Evolutionary conservation across 2,113 vertebrate genomes (phyloP).

Genomic region (Alethe castanea): DNA sequence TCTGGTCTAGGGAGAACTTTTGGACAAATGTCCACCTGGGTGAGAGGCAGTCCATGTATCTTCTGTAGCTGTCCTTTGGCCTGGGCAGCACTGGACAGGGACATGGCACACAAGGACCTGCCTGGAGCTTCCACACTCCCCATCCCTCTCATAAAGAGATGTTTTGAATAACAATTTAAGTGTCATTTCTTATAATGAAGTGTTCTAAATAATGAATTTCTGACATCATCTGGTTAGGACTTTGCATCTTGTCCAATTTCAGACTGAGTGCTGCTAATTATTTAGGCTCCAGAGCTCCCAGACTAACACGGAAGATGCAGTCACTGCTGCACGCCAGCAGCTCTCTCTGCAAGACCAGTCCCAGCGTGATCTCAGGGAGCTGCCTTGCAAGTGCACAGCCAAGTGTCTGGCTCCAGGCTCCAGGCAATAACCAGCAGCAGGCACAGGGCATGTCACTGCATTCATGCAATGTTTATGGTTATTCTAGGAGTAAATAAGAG

Average conservation of each 20-base stretch:
- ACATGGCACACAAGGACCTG: background rate
- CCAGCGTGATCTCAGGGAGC: background rate
- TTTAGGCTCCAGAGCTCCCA: background rate
- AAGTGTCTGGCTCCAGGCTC: background rate
- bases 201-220: background rate
- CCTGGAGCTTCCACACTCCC: background rate
- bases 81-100: background rate
- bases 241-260: background rate
- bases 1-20: background rate
- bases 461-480: background rate
- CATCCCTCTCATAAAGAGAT: background rate
- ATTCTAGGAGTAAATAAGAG: background rate
- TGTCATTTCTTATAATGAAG: background rate
- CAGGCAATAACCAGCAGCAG: background rate
- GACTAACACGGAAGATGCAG: background rate
- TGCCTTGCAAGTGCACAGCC: accelerated
- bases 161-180: background rate
- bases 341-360: background rate
- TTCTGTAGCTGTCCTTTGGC: background rate
- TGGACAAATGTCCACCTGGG: background rate
- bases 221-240: background rate
- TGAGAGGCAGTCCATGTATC: accelerated
- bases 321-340: background rate
- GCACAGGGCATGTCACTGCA: background rate
- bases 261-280: background rate